Base-by-base conservation (phyloP, 2,797 vertebrate genomes). In the Nyctibius grandis region DNA sequence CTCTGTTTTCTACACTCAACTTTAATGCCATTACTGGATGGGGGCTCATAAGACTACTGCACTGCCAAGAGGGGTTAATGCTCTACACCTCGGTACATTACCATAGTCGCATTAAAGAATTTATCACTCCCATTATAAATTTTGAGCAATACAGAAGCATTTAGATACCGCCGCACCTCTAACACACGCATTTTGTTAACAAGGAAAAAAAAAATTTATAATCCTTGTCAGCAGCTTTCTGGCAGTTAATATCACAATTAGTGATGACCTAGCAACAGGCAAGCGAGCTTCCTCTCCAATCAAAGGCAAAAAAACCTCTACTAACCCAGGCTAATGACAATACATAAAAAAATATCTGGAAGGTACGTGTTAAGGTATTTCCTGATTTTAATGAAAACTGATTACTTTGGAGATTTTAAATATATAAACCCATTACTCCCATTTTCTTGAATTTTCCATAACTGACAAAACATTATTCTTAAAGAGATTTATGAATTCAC, bases 231-330 rank as follows among this genome's bases (percentile, higher is more conserved):
- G 96, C 86, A 97, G 97, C 83, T 97, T 95, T 94, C 96, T 97
- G 94, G 96, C 93, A 97, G 96, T 91, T 96, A 98, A 96, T 94
- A 97, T 94, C 91, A 91, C 94, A 97, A 98, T 98, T 97, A 98
- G 95, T 38, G 31, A 98, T 98, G 97, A 96, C 97, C 96, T 97
- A 97, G 98, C 97, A 98, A 98, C 98, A 94, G 95, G 88, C 95
- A 96, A 97, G 97, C 93, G 91, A 88, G 89, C 77, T 94, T 96
- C 93, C 96, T 96, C 85, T 88, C 77, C 91, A 96, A 94, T 96
- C 65, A 97, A 96, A 96, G 42, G 9, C 11, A n/a, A 73, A 91
- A 83, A 91, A 73, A 83, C 76, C 77, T 83, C 76, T 60, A 75
- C 92, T 95, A 97, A 97, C 91, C 80, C 42, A 48, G 81, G 91